Evolutionary conservation across 2,113 vertebrate species (phyloP).

Genomic region (Rhinogobius similis): DNA sequence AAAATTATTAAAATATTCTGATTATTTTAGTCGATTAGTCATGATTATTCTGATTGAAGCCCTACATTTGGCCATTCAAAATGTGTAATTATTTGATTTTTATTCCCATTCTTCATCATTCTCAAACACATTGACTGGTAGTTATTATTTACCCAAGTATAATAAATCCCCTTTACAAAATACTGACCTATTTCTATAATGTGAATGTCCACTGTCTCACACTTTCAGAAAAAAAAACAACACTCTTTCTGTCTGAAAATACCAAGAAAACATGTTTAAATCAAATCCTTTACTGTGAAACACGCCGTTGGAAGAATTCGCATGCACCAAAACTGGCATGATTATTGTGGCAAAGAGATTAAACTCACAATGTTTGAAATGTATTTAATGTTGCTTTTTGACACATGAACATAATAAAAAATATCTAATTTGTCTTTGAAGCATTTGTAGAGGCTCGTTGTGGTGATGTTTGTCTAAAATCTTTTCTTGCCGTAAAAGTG

Average conservation of each 20-base stretch:
- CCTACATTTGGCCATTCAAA: too few species aligned
- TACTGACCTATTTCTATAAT: not conserved
- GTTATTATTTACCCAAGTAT: too few species aligned
- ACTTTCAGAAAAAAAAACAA: too few species aligned
- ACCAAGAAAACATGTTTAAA: not conserved
- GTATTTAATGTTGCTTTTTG: conserved; percentile 56
- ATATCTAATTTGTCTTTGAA: conserved; percentile 29
- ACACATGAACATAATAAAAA: conserved; percentile 53
- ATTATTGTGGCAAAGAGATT: conserved; percentile 45
- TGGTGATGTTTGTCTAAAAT: not conserved
- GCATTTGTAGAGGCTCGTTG: conserved; percentile 18
- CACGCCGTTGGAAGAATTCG: not conserved
- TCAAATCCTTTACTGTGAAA: conserved; percentile 5
- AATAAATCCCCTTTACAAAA: not conserved
- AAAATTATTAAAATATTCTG: too few species aligned
- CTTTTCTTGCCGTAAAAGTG: not conserved
- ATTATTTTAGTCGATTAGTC: too few species aligned
- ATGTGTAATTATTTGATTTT: too few species aligned
- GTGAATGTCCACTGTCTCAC: conserved; percentile 5
- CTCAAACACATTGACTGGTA: too few species aligned
- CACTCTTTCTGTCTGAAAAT: too few species aligned
- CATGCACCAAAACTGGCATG: not conserved
- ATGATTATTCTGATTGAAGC: too few species aligned
- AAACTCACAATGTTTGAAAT: conserved; percentile 49
- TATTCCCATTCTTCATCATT: too few species aligned